A percentile compares a stretch with the other conserved stretches of the same genome.
phyloP scores from a whole-genome alignment of 2,113 vertebrate genomes.

The Odobenus rosmarus region DNA sequence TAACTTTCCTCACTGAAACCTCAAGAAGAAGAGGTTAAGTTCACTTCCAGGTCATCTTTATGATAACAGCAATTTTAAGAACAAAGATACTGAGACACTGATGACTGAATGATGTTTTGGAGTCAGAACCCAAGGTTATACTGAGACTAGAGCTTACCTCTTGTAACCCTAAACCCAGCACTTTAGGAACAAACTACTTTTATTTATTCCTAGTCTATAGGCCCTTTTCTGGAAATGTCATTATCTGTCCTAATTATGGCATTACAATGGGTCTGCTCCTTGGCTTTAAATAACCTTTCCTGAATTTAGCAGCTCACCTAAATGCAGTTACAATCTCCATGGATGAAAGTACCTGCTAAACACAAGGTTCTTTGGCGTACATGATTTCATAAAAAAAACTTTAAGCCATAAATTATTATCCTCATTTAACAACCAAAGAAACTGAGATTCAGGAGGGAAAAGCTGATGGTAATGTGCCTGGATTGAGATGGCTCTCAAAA shows the following conservation, averaged over 20 bases:
- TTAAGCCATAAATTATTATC: background rate
- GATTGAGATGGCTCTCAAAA: background rate
- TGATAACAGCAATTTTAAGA: constrained; percentile 35
- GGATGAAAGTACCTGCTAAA: constrained; percentile 27
- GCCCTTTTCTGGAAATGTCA: constrained; percentile 13
- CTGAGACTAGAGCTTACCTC: background rate
- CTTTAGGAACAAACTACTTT: constrained; percentile 37
- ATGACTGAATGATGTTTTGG: background rate
- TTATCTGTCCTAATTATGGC: constrained; percentile 41
- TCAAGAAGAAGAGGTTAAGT: constrained; percentile 27
- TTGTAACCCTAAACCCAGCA: background rate
- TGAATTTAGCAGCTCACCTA: constrained; percentile 38
- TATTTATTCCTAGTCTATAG: background rate
- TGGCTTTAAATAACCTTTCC: constrained; percentile 50
- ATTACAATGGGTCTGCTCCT: constrained; percentile 20
- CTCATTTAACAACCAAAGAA: constrained; percentile 18
- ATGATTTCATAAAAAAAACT: constrained; percentile 34
- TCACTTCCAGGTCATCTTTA: constrained; percentile 15
- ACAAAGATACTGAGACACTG: background rate
- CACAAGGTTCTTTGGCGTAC: background rate
- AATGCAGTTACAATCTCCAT: background rate
- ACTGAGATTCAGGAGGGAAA: background rate
- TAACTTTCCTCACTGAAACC: constrained; percentile 45
- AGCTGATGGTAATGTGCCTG: background rate
- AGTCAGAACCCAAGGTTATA: background rate